Percentiles rank a stretch among this genome's conserved stretches.
Evolutionary conservation across 2,797 vertebrate species (phyloP).

Genomic region (Clarias fuscus): DNA sequence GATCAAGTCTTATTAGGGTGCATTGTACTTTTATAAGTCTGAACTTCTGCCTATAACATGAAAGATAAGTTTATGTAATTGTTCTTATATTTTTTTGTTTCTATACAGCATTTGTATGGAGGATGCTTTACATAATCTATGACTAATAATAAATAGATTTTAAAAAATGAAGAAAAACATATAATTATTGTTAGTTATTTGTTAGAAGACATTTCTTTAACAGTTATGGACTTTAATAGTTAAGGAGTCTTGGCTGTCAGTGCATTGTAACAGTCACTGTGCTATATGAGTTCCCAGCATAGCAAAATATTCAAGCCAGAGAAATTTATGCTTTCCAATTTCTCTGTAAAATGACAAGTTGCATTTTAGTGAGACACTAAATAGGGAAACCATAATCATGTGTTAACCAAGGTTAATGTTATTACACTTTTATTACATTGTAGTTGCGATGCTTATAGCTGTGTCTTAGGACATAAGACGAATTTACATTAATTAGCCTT

Average conservation of each 20-base stretch:
- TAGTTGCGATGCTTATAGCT: neutral
- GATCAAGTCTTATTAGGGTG: neutral
- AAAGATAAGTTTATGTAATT: neutral
- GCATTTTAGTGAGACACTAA: neutral
- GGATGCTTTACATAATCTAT: neutral
- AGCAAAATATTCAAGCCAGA: neutral
- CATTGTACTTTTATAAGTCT: neutral
- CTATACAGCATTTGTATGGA: neutral
- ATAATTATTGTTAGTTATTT: neutral
- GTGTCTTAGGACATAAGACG: neutral
- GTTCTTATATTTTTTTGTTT: neutral
- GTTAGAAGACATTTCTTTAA: neutral
- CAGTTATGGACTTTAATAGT: neutral
- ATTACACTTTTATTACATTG: constrained; percentile 11
- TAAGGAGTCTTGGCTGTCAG: no score
- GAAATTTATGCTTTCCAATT: neutral
- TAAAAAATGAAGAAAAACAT: neutral
- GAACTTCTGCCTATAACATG: neutral
- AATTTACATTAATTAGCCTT: neutral
- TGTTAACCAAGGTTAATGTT: neutral
- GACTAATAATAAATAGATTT: neutral
- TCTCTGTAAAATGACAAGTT: neutral
- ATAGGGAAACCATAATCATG: neutral
- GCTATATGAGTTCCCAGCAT: neutral
- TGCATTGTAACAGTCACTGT: neutral